phyloP scores from a whole-genome alignment of 2,797 vertebrate species.

The Morelia viridis region DNA sequence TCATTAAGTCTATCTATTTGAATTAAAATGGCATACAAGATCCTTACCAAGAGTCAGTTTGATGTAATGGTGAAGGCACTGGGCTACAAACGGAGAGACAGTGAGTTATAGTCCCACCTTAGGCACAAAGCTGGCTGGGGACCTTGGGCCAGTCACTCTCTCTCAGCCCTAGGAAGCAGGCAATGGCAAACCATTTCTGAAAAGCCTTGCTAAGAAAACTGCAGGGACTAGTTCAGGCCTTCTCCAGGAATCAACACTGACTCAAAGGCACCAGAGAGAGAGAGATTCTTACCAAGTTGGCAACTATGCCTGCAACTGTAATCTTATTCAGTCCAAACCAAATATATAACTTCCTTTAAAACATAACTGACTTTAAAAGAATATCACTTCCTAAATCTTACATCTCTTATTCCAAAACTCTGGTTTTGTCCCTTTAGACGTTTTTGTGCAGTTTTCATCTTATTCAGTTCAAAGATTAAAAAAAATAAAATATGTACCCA shows the following conservation, averaged over 20 bases:
- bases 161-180: neutral
- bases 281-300: neutral
- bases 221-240: neutral
- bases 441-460: neutral
- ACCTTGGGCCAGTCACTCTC: neutral
- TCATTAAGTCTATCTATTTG: neutral
- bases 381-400: neutral
- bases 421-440: neutral
- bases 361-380: neutral
- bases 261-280: neutral
- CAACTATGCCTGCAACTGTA: neutral
- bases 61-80: neutral
- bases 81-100: neutral
- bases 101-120: neutral
- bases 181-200: neutral
- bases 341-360: too few relatives aligned
- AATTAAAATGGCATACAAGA: neutral
- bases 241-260: neutral
- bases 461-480: neutral
- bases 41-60: neutral
- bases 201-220: neutral
- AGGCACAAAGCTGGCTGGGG: neutral
- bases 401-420: neutral
- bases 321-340: neutral
- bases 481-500: neutral